Conservation (phyloP, 2,888 invertebrate species). For the Hypomecis punctinalis region DNA sequence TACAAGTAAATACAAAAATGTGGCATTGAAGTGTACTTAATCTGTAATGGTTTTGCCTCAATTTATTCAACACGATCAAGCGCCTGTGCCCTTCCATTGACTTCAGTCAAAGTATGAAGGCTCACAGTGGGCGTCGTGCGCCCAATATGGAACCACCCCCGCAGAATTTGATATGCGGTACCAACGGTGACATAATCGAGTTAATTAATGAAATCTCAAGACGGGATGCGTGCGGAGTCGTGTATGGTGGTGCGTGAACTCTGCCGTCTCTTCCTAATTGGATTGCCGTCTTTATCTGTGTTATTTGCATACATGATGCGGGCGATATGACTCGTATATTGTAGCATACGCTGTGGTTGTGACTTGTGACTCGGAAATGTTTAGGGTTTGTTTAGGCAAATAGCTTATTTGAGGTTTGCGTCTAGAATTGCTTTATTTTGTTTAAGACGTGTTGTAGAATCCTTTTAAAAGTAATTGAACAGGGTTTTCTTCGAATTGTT, state of each 20-base stretch:
- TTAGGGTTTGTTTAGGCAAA: slow-evolving; percentile 10
- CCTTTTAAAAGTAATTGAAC: too few species aligned
- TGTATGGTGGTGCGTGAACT: slow-evolving; percentile 50
- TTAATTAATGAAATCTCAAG: slow-evolving; percentile 46
- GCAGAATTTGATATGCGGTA: slow-evolving; percentile 38
- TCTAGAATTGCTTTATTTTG: slow-evolving; percentile 3
- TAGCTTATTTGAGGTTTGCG: slow-evolving; percentile 2
- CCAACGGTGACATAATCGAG: slow-evolving; percentile 41
- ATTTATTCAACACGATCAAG: too few species aligned
- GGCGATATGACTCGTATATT: slow-evolving; percentile 28
- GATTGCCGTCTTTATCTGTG: slow-evolving; percentile 59
- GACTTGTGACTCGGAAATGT: slow-evolving; percentile 17
- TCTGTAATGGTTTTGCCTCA: too few species aligned
- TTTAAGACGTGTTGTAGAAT: background rate
- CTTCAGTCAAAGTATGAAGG: background rate
- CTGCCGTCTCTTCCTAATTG: slow-evolving; percentile 56
- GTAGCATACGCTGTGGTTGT: slow-evolving; percentile 20
- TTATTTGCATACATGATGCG: slow-evolving; percentile 56
- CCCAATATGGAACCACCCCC: slow-evolving; percentile 26
- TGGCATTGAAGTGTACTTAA: too few species aligned
- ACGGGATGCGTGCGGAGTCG: slow-evolving; percentile 24
- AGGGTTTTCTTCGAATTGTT: too few species aligned
- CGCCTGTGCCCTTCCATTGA: too few species aligned
- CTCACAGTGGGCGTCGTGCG: slow-evolving; percentile 11
- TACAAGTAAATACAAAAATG: too few species aligned